Conservation (phyloP, 1,140 invertebrate genomes). For the Dryas iulia region DNA sequence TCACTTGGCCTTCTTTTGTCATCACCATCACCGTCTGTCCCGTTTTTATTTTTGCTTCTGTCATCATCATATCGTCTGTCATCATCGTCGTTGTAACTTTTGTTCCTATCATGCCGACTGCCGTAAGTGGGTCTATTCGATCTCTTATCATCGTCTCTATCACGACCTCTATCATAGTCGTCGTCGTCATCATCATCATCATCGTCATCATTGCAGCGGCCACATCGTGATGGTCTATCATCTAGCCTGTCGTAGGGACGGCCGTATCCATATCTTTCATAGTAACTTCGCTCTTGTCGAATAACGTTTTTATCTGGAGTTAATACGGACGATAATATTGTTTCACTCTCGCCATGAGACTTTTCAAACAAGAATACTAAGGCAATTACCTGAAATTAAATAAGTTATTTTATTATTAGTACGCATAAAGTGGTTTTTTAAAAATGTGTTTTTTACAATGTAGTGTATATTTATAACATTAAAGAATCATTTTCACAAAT, state of each 20-base stretch:
- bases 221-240: slow-evolving; percentile 55
- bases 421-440: no score
- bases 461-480: no score
- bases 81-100: slow-evolving; percentile 51
- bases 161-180: slow-evolving; percentile 48
- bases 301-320: slow-evolving; percentile 43
- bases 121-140: slow-evolving; percentile 51
- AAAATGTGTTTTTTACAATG: no score
- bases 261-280: slow-evolving; percentile 57
- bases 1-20: slow-evolving; percentile 51
- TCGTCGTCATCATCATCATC: slow-evolving; percentile 48
- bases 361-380: slow-evolving; percentile 24
- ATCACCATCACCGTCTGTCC: slow-evolving; percentile 53
- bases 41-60: slow-evolving; percentile 50
- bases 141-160: slow-evolving; percentile 57
- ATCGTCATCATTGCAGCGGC: slow-evolving; percentile 59
- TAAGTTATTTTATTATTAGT: neutral
- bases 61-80: slow-evolving; percentile 52
- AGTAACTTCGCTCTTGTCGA: slow-evolving; percentile 63
- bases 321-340: slow-evolving; percentile 54
- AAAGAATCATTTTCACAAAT: no score
- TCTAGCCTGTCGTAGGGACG: slow-evolving; percentile 44
- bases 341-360: slow-evolving; percentile 46
- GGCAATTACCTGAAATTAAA: slow-evolving; percentile 36
- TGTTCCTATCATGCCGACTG: slow-evolving; percentile 51